A percentile compares a stretch with the other conserved stretches of the same genome.
phyloP scores from a whole-genome alignment of 2,113 vertebrate species.

The Poeciliopsis retropinna region DNA sequence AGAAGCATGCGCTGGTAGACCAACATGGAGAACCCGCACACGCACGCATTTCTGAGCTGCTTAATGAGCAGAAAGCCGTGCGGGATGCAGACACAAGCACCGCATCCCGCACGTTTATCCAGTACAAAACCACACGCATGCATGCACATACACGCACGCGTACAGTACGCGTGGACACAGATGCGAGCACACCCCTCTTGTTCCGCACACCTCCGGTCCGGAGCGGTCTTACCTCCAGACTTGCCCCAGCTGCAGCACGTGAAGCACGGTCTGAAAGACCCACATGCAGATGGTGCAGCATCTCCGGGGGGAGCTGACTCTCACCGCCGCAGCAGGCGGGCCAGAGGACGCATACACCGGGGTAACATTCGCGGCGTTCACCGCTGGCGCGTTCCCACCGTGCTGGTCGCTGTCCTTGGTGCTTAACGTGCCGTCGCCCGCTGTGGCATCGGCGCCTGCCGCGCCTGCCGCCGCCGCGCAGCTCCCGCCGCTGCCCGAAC shows the following conservation, averaged over 20 bases:
- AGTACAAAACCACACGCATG: conserved; percentile 1
- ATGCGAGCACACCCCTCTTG: conserved; percentile 19
- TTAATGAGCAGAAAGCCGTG: conserved; percentile 1
- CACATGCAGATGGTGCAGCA: conserved; percentile 92
- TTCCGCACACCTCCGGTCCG: conserved; percentile 15
- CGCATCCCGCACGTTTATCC: conserved; percentile 19
- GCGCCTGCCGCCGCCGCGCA: conserved; percentile 67
- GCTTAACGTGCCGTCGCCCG: conserved; percentile 67
- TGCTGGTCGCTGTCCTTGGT: conserved; percentile 80
- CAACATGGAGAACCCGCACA: background rate
- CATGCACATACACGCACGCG: conserved; percentile 8
- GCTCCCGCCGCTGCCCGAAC: conserved; percentile 59
- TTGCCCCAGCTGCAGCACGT: conserved; percentile 92
- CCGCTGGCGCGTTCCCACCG: conserved; percentile 61
- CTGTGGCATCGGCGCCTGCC: conserved; percentile 41
- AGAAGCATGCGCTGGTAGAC: background rate
- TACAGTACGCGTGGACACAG: background rate
- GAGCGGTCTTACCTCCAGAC: conserved; percentile 88
- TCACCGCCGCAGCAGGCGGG: conserved; percentile 53
- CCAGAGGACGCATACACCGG: conserved; percentile 52
- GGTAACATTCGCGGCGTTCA: conserved; percentile 47
- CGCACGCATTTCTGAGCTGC: background rate
- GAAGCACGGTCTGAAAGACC: conserved; percentile 89
- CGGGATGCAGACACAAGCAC: conserved; percentile 2
- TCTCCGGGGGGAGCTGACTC: conserved; percentile 59